Evolutionary conservation across 2,113 vertebrate genomes (phyloP).

Genomic region (Bos indicus): DNA sequence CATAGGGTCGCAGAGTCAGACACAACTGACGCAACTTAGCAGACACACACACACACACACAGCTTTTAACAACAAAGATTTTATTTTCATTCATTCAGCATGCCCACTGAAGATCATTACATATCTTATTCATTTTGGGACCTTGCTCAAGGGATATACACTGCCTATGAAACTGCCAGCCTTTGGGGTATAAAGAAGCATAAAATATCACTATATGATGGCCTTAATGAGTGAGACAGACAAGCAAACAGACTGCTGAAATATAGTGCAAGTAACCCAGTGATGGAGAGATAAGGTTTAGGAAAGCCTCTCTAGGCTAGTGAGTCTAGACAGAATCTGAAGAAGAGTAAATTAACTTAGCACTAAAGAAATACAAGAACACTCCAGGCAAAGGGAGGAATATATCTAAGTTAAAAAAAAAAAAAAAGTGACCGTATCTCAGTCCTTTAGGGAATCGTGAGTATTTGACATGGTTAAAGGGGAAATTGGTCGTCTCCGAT

Average conservation of each 20-base stretch:
- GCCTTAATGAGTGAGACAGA: neutral
- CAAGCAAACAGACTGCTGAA: neutral
- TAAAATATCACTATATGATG: neutral
- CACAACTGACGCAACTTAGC: neutral
- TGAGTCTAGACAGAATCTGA: neutral
- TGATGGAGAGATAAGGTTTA: neutral
- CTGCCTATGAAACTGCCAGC: neutral
- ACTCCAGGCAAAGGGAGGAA: neutral
- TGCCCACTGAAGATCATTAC: accelerated
- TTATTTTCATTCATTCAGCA: neutral
- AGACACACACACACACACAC: neutral
- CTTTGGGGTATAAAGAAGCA: neutral
- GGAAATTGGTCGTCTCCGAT: neutral
- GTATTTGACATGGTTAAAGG: neutral
- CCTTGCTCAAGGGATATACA: neutral
- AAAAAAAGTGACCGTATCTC: too few species aligned
- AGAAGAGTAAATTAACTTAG: neutral
- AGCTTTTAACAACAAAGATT: neutral
- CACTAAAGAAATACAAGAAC: neutral
- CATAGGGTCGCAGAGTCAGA: accelerated
- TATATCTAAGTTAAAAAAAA: too few species aligned
- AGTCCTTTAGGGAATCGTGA: neutral
- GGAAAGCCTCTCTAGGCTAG: neutral
- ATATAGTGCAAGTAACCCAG: too few species aligned
- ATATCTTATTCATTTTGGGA: neutral